phyloP scores from a whole-genome alignment of 2,113 vertebrate genomes.

The Oreotragus oreotragus region DNA sequence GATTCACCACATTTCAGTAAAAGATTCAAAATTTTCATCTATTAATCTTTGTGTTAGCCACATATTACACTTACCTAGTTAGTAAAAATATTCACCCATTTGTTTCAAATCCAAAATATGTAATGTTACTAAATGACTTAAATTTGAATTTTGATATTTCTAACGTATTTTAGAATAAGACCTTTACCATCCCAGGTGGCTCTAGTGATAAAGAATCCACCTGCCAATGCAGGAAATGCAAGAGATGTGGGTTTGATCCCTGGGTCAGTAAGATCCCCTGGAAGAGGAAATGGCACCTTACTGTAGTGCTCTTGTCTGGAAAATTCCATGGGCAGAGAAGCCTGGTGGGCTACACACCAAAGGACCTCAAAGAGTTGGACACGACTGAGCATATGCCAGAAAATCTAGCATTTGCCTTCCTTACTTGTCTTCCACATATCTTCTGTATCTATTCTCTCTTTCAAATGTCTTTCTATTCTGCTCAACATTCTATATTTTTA shows the following conservation, averaged over 20 bases:
- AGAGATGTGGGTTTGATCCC: neutral
- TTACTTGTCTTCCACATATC: neutral
- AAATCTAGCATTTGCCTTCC: neutral
- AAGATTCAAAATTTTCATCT: neutral
- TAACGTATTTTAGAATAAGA: neutral
- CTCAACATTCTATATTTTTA: neutral
- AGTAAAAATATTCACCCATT: neutral
- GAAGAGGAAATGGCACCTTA: neutral
- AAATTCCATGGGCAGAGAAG: neutral
- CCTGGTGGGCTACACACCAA: neutral
- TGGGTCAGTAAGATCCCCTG: neutral
- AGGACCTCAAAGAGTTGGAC: neutral
- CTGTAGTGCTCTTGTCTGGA: neutral
- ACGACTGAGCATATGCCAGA: neutral
- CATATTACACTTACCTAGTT: neutral
- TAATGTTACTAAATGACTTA: neutral
- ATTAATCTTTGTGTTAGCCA: neutral
- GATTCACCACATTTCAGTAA: neutral
- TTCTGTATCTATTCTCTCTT: neutral
- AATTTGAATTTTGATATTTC: neutral
- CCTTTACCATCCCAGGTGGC: neutral
- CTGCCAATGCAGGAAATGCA: neutral
- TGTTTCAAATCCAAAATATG: neutral
- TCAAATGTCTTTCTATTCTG: neutral
- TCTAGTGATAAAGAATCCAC: neutral